These are phyloP conservation scores for Heliornis fulica DNA, from an alignment of 2,113 vertebrate species.

Conservation along the genomic window DNA sequence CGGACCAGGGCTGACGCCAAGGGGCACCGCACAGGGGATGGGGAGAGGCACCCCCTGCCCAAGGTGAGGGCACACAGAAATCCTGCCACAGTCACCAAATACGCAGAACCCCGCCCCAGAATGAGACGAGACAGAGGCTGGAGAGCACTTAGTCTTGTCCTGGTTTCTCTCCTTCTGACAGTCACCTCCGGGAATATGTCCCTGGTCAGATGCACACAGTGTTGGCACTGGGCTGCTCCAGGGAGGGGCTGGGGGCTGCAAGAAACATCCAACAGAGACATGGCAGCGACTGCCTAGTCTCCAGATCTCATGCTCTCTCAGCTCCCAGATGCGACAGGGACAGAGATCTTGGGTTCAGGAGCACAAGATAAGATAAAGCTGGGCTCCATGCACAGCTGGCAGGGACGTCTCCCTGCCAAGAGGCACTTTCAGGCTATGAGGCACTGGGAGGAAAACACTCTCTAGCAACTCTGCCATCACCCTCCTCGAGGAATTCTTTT, in stretches of 20 bases:
- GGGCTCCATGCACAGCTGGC: background rate
- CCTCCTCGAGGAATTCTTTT: background rate
- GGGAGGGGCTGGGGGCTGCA: background rate
- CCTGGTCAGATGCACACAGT: fast-evolving
- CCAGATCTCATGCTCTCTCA: fast-evolving
- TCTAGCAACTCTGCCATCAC: background rate
- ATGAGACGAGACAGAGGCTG: background rate
- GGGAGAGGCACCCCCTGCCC: background rate
- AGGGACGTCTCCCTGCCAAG: background rate
- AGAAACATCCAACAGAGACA: background rate
- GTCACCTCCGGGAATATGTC: background rate
- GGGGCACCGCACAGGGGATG: fast-evolving
- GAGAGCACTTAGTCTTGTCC: background rate
- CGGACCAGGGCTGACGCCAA: background rate
- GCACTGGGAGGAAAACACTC: background rate
- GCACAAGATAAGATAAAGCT: background rate
- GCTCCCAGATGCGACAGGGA: background rate
- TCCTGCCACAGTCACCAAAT: background rate
- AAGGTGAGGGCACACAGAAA: fast-evolving
- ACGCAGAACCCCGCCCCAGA: background rate
- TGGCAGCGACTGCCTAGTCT: fast-evolving
- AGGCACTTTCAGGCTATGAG: background rate
- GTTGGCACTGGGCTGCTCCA: background rate
- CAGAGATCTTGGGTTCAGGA: fast-evolving
- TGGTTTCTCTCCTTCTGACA: fast-evolving